A percentile compares a stretch with the other conserved stretches of the same genome.
These are phyloP conservation scores for Nothura maculosa DNA, from an alignment of 2,797 vertebrate species.

Conservation along the genomic window DNA sequence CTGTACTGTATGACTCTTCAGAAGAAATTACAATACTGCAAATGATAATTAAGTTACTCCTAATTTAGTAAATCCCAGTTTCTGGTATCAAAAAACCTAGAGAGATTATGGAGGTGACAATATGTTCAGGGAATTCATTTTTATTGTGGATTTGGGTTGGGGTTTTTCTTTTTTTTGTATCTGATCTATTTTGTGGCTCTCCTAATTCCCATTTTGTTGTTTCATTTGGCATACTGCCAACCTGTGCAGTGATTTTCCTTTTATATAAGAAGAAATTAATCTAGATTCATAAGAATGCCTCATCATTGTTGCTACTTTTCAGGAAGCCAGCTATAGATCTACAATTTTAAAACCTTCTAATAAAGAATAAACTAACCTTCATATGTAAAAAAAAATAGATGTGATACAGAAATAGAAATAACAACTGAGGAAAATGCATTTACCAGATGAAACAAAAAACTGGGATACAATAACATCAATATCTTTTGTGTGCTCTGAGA, in stretches of 20 bases:
- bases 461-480: neutral
- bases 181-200: neutral
- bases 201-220: neutral
- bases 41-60: fast-evolving
- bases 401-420: neutral
- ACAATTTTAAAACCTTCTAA: neutral
- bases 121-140: neutral
- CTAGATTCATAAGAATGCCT: neutral
- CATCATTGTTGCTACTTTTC: neutral
- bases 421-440: neutral
- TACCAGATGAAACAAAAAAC: neutral
- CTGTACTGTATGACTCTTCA: neutral
- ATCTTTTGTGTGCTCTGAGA: neutral
- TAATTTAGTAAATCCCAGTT: neutral
- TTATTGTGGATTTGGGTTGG: neutral
- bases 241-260: neutral
- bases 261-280: neutral
- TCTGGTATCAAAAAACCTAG: neutral
- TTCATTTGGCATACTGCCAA: neutral
- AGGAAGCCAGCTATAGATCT: neutral
- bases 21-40: neutral
- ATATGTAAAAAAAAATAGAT: neutral
- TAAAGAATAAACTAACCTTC: neutral
- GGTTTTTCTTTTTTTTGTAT: neutral
- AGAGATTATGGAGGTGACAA: neutral